Evolutionary conservation across 2,797 vertebrate genomes (phyloP), one percentile per base, ranked within the genome.

Genomic region (Heliangelus exortis): DNA sequence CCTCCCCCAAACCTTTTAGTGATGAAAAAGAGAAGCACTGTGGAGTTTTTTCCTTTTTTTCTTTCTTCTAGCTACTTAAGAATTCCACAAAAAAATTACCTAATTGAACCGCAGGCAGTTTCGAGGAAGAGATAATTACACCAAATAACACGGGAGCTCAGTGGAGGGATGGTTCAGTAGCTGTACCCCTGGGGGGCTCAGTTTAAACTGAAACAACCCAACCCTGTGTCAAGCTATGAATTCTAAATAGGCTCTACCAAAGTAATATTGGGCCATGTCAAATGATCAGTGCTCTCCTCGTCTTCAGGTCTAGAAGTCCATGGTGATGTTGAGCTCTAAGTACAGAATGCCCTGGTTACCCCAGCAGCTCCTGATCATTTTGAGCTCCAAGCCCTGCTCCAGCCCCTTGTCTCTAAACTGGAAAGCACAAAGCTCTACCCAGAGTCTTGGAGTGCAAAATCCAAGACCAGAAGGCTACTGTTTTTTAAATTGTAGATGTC

Each of bases 261-360:
- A 84, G 6, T 1, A 4, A 25, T 13, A 13, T 16, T 2, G 8
- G n/a, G 39, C 1, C 0, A 15, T 11, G 12, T 51, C 16, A 55
- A 48, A 18, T 47, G 76, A 36, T 39, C 34, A 81, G 53, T 9
- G 13, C n/a, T 62, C 45, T 29, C 41, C 21, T 59, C 76, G 23
- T 6, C 1, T 58, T 79, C 36, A 58, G 75, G 39, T 43, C 34
- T 71, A 61, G 17, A 45, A 53, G 10, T 22, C 31, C 51, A 20
- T 0, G 26, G 31, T 48, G 63, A 43, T 43, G 33, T 51, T 86
- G 61, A 67, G 39, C 41, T 2, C 1, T 10, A 31, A 58, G 1
- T 23, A 33, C 33, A 58, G 55, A 61, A 31, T 28, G 28, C 28
- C 31, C 26, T 0, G 1, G 48, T 34, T 87, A 9, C 48, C 21